phyloP scores from a whole-genome alignment of 2,797 vertebrate genomes.

The Gila robusta region DNA sequence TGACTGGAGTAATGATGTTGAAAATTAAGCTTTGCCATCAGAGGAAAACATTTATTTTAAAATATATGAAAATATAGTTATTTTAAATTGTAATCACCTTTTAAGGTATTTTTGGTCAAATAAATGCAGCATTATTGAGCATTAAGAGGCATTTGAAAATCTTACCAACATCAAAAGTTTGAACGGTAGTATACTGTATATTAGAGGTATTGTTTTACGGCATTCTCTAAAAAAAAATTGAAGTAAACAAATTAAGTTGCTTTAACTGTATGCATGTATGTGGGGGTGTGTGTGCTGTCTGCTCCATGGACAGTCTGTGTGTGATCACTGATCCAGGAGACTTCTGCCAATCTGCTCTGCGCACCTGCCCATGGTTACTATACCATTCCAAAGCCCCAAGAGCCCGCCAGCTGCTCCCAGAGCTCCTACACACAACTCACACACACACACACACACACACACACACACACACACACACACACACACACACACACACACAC shows the following conservation, averaged over 20 bases:
- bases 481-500: conserved; percentile 36
- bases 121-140: neutral
- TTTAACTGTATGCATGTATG: conserved; percentile 28
- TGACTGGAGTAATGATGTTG: too few relatives aligned
- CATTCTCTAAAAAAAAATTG: neutral
- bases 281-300: conserved; percentile 24
- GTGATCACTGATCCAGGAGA: conserved; percentile 50
- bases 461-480: conserved; percentile 35
- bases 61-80: neutral
- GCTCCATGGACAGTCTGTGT: conserved; percentile 24
- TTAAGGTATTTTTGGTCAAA: too few relatives aligned
- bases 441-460: conserved; percentile 18
- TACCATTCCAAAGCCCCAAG: conserved; percentile 57
- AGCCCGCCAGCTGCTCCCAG: conserved; percentile 58
- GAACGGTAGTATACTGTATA: neutral
- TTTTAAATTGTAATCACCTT: too few relatives aligned
- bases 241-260: neutral
- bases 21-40: too few relatives aligned
- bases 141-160: neutral
- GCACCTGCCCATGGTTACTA: conserved; percentile 67
- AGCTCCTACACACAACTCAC: conserved; percentile 23
- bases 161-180: neutral
- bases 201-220: neutral
- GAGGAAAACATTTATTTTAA: too few relatives aligned
- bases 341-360: conserved; percentile 61